Percentiles rank a stretch among this genome's conserved stretches.
phyloP scores from a whole-genome alignment of 2,797 vertebrate genomes.

The Enteromius radiatus region DNA sequence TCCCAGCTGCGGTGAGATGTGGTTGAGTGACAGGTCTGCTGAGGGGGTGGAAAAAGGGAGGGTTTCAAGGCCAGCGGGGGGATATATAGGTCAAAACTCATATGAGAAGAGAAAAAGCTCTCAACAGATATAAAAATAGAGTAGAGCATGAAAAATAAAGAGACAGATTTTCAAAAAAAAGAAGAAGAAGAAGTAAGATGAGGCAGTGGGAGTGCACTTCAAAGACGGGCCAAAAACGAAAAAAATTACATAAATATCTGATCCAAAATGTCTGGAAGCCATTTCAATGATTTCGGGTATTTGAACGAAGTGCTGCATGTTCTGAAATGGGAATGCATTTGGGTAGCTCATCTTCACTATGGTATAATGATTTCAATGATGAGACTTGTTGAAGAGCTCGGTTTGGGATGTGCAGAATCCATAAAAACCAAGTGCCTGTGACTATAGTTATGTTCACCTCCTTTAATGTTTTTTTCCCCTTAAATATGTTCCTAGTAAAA shows the following conservation, averaged over 20 bases:
- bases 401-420: not conserved
- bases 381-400: not conserved
- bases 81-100: slow-evolving; percentile 60
- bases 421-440: not conserved
- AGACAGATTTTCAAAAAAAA: slow-evolving; percentile 21
- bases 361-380: not conserved
- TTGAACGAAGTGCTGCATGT: slow-evolving; percentile 13
- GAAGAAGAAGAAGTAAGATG: not conserved
- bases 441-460: not conserved
- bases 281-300: slow-evolving; percentile 38
- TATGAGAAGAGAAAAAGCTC: slow-evolving; percentile 48
- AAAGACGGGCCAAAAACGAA: slow-evolving; percentile 26
- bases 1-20: not conserved
- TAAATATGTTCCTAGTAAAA: not conserved
- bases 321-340: slow-evolving; percentile 21
- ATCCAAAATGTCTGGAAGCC: slow-evolving; percentile 40
- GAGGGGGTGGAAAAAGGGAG: slow-evolving; percentile 33
- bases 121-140: slow-evolving; percentile 62
- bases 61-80: slow-evolving; percentile 37
- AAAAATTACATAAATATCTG: slow-evolving; percentile 44
- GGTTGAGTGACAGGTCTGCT: slow-evolving; percentile 35
- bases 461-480: not conserved
- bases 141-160: slow-evolving; percentile 64
- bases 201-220: slow-evolving; percentile 31
- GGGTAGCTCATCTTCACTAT: slow-evolving; percentile 14